Evolutionary conservation across 2,797 vertebrate species (phyloP).

Genomic region (Crocidura indochinensis): DNA sequence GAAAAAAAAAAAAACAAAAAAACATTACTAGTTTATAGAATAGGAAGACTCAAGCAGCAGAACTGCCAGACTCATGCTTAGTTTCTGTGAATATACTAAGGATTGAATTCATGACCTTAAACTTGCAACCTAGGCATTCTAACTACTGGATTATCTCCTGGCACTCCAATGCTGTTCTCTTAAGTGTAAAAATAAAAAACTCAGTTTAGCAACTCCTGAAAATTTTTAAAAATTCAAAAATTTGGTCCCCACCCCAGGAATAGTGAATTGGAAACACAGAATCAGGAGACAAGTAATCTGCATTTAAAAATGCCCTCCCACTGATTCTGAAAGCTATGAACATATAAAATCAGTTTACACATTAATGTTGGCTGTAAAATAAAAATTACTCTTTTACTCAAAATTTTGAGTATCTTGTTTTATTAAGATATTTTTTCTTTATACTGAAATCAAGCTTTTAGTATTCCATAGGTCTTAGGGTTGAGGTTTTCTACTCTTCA

Average conservation of each 20-base stretch:
- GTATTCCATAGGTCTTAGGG: conserved; percentile 58
- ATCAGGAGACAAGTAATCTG: not conserved
- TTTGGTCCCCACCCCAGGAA: not conserved
- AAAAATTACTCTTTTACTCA: conserved; percentile 3
- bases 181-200: not conserved
- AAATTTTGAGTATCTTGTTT: conserved; percentile 62
- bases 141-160: too few species aligned
- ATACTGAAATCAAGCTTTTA: conserved; percentile 56
- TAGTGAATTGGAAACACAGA: not conserved
- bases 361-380: not conserved
- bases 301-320: not conserved
- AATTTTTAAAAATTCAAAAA: not conserved
- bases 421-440: not conserved
- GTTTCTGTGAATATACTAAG: too few species aligned
- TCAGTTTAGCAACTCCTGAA: not conserved
- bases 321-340: not conserved
- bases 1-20: too few species aligned
- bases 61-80: too few species aligned
- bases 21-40: too few species aligned
- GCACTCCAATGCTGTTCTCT: not conserved
- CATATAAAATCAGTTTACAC: not conserved
- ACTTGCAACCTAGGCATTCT: too few species aligned
- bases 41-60: too few species aligned
- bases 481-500: conserved; percentile 56
- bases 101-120: too few species aligned